A percentile compares a stretch with the other conserved stretches of the same genome.
Evolutionary conservation across 2,797 vertebrate genomes (phyloP).

Genomic region (Anas bernieri): DNA sequence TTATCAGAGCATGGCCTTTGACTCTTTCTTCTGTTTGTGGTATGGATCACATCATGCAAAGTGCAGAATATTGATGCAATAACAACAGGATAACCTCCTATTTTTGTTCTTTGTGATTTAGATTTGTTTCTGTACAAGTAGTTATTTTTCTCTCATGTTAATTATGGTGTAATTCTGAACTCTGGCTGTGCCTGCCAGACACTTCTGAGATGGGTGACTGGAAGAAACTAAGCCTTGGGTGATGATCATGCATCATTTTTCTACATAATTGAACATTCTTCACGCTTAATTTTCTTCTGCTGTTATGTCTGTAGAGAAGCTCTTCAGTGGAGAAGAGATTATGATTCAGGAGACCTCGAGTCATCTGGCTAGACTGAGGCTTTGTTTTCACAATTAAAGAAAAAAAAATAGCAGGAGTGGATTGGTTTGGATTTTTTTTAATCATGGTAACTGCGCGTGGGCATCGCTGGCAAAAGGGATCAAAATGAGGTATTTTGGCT

Average conservation of each 20-base stretch:
- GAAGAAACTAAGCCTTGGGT: neutral
- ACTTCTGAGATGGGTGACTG: neutral
- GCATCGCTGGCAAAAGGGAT: slow-evolving; percentile 23
- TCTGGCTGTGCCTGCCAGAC: neutral
- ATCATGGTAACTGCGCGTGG: neutral
- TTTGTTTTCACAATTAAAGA: neutral
- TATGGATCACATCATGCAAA: neutral
- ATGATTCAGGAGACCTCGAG: neutral
- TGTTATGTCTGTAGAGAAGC: neutral
- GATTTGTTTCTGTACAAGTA: neutral
- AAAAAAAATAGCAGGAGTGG: slow-evolving; percentile 34
- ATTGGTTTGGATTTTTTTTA: neutral
- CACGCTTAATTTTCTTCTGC: neutral
- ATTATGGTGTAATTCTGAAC: neutral
- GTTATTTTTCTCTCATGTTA: neutral
- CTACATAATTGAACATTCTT: neutral
- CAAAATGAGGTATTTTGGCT: slow-evolving; percentile 15
- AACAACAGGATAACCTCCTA: rapidly evolving
- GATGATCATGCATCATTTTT: neutral
- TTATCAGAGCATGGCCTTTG: neutral
- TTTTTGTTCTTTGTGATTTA: neutral
- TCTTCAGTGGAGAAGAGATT: neutral
- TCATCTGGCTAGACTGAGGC: neutral
- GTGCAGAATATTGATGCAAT: neutral
- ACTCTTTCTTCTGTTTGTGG: neutral